These are phyloP conservation scores for Hystrix brachyura DNA, from an alignment of 2,113 vertebrate genomes.

Conservation along the genomic window DNA sequence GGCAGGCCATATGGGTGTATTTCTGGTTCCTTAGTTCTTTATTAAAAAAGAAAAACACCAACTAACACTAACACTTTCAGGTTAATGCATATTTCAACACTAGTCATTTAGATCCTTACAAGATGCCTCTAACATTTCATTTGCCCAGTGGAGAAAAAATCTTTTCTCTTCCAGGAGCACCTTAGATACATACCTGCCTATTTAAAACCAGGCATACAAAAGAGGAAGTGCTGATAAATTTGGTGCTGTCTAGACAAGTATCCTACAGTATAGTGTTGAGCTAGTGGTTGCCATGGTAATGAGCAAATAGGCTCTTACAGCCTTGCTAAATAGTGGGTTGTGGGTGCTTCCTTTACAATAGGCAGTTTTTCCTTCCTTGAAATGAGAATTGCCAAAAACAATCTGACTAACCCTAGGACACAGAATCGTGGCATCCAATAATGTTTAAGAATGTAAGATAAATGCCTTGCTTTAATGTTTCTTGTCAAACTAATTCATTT, in stretches of 20 bases:
- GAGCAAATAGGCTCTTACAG: conserved; percentile 78
- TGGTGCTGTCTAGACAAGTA: conserved; percentile 80
- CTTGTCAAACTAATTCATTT: conserved; percentile 73
- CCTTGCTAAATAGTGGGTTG: conserved; percentile 72
- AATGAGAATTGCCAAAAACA: conserved; percentile 78
- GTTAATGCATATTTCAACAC: conserved; percentile 56
- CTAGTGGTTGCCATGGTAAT: conserved; percentile 80
- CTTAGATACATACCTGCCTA: conserved; percentile 69
- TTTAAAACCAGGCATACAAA: conserved; percentile 72
- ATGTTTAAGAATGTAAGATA: conserved; percentile 54
- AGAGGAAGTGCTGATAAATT: conserved; percentile 72
- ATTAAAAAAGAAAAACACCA: conserved; percentile 69
- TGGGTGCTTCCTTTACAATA: conserved; percentile 76
- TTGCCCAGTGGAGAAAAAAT: conserved; percentile 14
- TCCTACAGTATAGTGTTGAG: conserved; percentile 63
- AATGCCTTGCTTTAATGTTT: conserved; percentile 57
- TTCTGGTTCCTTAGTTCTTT: conserved; percentile 76
- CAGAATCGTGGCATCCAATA: conserved; percentile 53
- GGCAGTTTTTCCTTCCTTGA: conserved; percentile 74
- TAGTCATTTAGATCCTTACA: conserved; percentile 54
- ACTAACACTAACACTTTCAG: conserved; percentile 57
- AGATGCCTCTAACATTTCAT: neutral
- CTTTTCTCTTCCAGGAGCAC: conserved; percentile 49
- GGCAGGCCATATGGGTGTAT: conserved; percentile 76
- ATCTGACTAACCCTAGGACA: conserved; percentile 56